Conservation (phyloP, 2,888 invertebrate genomes). For the Yponomeuta malinellus region DNA sequence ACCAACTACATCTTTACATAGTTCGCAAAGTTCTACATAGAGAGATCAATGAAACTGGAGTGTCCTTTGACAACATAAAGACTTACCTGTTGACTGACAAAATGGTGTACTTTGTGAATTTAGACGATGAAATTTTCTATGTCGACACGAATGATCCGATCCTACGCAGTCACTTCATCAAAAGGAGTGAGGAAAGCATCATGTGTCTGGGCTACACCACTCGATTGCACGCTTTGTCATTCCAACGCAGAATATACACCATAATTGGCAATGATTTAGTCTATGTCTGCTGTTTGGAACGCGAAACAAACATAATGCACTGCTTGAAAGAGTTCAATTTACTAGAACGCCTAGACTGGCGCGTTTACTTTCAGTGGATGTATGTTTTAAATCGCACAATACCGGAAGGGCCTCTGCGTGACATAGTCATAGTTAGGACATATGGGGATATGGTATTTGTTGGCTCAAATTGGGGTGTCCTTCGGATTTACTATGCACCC, state of each 20-base stretch:
- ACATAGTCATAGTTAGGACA: slow-evolving; percentile 39
- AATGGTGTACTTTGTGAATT: slow-evolving; percentile 37
- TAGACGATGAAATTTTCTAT: slow-evolving; percentile 38
- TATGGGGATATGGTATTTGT: slow-evolving; percentile 56
- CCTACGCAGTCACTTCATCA: neutral
- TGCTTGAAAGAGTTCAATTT: slow-evolving; percentile 39
- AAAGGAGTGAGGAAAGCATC: slow-evolving; percentile 22
- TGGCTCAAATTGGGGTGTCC: slow-evolving; percentile 49
- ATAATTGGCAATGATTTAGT: slow-evolving; percentile 27
- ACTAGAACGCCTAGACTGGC: slow-evolving; percentile 52
- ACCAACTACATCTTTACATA: slow-evolving; percentile 37
- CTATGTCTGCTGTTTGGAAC: slow-evolving; percentile 29
- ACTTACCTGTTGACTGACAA: slow-evolving; percentile 33
- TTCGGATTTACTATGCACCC: slow-evolving; percentile 51
- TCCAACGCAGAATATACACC: slow-evolving; percentile 38
- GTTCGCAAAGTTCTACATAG: slow-evolving; percentile 31
- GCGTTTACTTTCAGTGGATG: slow-evolving; percentile 50
- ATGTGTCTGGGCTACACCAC: slow-evolving; percentile 40
- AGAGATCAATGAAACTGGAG: slow-evolving; percentile 23
- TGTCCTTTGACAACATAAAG: slow-evolving; percentile 39
- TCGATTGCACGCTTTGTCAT: slow-evolving; percentile 38
- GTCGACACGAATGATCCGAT: slow-evolving; percentile 27
- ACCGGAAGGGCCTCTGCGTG: slow-evolving; percentile 41
- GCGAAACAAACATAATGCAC: slow-evolving; percentile 34
- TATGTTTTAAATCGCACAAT: slow-evolving; percentile 34